These are phyloP conservation scores for Diadophis punctatus DNA, from an alignment of 2,113 vertebrate genomes.

Conservation along the genomic window DNA sequence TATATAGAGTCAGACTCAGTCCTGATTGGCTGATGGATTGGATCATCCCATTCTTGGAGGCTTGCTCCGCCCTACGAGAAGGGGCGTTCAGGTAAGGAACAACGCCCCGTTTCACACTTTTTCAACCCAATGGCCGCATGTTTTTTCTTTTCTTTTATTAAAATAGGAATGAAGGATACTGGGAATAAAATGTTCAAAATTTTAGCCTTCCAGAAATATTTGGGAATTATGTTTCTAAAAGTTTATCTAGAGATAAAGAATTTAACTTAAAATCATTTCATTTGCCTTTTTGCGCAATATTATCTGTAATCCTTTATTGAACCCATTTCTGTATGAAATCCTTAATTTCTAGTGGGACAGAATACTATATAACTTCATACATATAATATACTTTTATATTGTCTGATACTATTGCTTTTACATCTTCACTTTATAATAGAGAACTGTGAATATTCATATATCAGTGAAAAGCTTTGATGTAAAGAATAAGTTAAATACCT, in stretches of 20 bases:
- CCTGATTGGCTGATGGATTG: too few species aligned
- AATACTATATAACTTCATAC: neutral
- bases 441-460: conserved; percentile 29
- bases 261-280: neutral
- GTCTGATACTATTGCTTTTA: conserved; percentile 2
- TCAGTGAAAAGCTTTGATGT: conserved; percentile 45
- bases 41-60: too few species aligned
- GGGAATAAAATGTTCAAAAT: neutral
- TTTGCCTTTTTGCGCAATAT: neutral
- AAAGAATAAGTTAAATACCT: conserved; percentile 68
- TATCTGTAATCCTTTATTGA: neutral
- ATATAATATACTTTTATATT: neutral
- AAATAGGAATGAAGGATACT: neutral
- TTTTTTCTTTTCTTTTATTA: neutral
- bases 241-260: neutral
- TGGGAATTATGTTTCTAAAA: neutral
- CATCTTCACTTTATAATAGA: conserved; percentile 36
- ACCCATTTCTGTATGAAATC: neutral
- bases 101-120: neutral
- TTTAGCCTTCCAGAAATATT: neutral
- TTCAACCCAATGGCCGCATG: neutral
- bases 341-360: neutral
- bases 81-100: too few species aligned
- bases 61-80: too few species aligned
- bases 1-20: too few species aligned